Percentiles rank a stretch among this genome's conserved stretches.
Evolutionary conservation across 2,888 invertebrate genomes (phyloP).

Genomic region (Acleris emargana): DNA sequence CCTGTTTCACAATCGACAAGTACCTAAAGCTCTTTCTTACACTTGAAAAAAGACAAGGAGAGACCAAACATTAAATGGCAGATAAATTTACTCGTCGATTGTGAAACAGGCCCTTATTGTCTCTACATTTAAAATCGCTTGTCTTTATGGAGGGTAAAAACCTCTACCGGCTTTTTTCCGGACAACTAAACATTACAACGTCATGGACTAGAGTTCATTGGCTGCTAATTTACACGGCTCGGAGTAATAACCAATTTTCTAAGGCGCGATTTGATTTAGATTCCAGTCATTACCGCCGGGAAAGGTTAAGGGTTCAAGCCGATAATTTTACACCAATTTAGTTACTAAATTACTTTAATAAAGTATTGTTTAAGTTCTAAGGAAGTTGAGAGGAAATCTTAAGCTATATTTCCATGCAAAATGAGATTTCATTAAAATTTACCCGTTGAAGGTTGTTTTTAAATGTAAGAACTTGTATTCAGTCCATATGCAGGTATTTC

Average conservation of each 20-base stretch:
- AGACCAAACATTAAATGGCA: no score
- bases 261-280: slow-evolving; percentile 40
- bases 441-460: no score
- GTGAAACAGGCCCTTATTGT: no score
- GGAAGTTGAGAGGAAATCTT: background rate
- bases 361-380: slow-evolving; percentile 1
- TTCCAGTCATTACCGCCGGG: slow-evolving; percentile 26
- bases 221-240: slow-evolving; percentile 55
- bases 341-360: background rate
- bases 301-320: slow-evolving; percentile 15
- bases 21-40: no score
- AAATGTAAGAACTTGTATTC: no score
- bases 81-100: no score
- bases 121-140: background rate
- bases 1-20: no score
- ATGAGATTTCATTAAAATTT: no score
- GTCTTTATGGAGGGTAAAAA: background rate
- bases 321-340: slow-evolving; percentile 26
- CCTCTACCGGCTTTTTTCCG: no score
- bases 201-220: slow-evolving; percentile 58
- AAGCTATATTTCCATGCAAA: no score
- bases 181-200: background rate
- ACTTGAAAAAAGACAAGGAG: no score
- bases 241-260: slow-evolving; percentile 62
- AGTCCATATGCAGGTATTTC: no score